Evolutionary conservation across 2,113 vertebrate genomes (phyloP).

Genomic region (Eretmochelys imbricata): DNA sequence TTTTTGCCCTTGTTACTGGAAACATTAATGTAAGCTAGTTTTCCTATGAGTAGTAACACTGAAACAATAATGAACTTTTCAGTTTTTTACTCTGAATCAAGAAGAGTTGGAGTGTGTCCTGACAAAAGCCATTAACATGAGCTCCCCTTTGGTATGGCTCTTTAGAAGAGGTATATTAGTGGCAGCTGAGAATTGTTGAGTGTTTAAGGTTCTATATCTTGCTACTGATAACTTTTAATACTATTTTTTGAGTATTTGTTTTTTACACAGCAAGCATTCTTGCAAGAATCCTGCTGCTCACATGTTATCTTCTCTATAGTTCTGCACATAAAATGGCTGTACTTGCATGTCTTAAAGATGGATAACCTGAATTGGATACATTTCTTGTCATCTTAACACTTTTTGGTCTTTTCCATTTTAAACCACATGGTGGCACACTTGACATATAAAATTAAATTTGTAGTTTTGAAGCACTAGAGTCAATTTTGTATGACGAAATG

Average conservation of each 20-base stretch:
- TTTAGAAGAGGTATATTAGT: not conserved
- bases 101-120: not conserved
- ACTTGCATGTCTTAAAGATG: not conserved
- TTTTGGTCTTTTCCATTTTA: not conserved
- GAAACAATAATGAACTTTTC: not conserved
- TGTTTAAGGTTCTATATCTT: not conserved
- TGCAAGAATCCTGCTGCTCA: not conserved
- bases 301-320: not conserved
- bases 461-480: not conserved
- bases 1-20: not conserved
- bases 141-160: not conserved
- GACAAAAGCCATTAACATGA: not conserved
- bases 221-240: not conserved
- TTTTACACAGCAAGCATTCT: not conserved
- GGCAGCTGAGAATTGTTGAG: not conserved
- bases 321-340: not conserved
- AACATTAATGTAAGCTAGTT: not conserved
- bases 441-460: not conserved
- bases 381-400: not conserved
- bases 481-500: fast-evolving
- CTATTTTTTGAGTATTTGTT: not conserved
- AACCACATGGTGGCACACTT: conserved; percentile 42
- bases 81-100: not conserved
- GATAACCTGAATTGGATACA: not conserved
- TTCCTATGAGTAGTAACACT: not conserved